Conservation (phyloP, 2,797 vertebrate species). For the Micromesistius poutassou region DNA sequence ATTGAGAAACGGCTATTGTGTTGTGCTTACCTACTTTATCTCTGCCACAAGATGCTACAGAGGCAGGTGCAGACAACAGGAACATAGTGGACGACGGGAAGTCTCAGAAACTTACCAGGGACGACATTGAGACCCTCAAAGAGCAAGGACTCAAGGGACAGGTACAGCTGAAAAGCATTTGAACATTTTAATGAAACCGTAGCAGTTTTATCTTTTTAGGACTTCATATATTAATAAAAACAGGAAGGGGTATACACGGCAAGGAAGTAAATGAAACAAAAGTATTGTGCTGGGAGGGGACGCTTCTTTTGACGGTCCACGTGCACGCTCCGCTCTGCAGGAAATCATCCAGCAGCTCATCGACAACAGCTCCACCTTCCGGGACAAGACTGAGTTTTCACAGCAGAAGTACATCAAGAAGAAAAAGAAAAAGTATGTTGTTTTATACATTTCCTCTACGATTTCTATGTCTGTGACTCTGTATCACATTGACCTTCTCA, state of each 20-base stretch:
- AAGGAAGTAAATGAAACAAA: not conserved
- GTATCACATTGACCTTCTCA: not conserved
- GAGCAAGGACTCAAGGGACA: constrained; percentile 94
- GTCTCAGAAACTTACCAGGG: constrained; percentile 95
- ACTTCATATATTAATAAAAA: no score
- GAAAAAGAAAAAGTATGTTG: constrained; percentile 93
- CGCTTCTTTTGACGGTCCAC: not conserved
- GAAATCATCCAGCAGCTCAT: constrained; percentile 96
- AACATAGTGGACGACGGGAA: constrained; percentile 96
- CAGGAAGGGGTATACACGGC: no score
- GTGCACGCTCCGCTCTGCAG: constrained; percentile 61
- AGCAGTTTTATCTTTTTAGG: no score
- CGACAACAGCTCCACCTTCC: constrained; percentile 95
- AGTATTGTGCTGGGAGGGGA: not conserved
- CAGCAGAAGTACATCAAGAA: constrained; percentile 99
- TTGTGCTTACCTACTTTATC: not conserved
- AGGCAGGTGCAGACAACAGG: constrained; percentile 93
- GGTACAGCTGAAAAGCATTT: constrained; percentile 69
- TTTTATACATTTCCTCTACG: not conserved
- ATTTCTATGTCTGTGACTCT: not conserved
- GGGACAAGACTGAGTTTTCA: constrained; percentile 94
- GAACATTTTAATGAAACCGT: no score
- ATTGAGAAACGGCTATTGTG: no score
- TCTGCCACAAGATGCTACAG: constrained; percentile 78
- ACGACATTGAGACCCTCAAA: constrained; percentile 96